These are phyloP conservation scores for Buathra laborator DNA, from an alignment of 2,888 invertebrate genomes.

Conservation along the genomic window DNA sequence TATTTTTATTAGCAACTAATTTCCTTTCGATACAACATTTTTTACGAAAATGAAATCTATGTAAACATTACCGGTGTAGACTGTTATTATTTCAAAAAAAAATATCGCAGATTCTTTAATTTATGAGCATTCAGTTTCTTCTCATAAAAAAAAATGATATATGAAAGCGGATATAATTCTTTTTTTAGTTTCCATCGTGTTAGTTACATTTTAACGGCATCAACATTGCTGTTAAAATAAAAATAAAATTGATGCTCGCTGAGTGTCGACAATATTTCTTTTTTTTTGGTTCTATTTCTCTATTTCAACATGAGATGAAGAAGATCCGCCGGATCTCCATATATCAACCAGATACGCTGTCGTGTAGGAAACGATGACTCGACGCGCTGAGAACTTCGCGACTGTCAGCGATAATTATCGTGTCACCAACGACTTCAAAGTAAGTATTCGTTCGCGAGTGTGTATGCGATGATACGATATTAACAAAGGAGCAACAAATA, in stretches of 20 bases:
- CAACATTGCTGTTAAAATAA: background rate
- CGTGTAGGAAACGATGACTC: constrained; percentile 35
- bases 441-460: constrained; percentile 33
- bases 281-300: constrained; percentile 10
- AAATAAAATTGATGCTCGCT: constrained; percentile 22
- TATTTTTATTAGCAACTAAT: too few relatives aligned
- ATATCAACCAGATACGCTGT: constrained; percentile 32
- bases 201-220: too few relatives aligned
- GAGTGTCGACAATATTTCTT: background rate
- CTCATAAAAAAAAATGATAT: too few relatives aligned
- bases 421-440: constrained; percentile 55
- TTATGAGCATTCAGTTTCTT: too few relatives aligned
- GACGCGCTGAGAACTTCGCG: constrained; percentile 28
- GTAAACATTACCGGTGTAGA: too few relatives aligned
- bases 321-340: constrained; percentile 18
- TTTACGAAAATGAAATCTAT: too few relatives aligned
- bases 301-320: background rate
- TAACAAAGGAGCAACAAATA: constrained; percentile 42
- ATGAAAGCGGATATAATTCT: too few relatives aligned
- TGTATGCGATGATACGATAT: constrained; percentile 44
- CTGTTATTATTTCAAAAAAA: too few relatives aligned
- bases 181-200: too few relatives aligned
- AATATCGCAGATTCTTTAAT: too few relatives aligned
- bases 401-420: constrained; percentile 66
- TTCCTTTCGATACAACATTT: too few relatives aligned